Conservation (phyloP, 1,140 invertebrate genomes). For the Steinernema khuongi region DNA sequence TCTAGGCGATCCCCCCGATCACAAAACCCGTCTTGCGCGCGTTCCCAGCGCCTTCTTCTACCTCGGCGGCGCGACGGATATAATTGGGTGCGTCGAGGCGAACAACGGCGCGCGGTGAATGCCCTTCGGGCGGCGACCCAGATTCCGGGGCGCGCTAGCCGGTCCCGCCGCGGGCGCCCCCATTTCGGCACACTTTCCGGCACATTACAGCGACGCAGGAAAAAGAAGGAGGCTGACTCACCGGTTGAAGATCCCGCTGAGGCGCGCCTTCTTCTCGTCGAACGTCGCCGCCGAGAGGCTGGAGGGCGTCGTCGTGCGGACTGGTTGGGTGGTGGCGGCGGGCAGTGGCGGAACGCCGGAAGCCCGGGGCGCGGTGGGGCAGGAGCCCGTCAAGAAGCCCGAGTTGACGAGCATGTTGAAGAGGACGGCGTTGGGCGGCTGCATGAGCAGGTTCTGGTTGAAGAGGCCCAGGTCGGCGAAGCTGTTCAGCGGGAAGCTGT, state of each 20-base stretch:
- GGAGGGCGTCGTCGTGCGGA: constrained; percentile 8
- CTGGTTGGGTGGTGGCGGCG: not conserved
- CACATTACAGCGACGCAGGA: constrained; percentile 6
- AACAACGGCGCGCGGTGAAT: constrained; percentile 16
- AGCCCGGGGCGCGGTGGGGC: not conserved
- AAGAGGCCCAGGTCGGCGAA: not conserved
- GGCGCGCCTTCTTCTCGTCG: constrained; percentile 10
- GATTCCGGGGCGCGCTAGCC: constrained; percentile 11
- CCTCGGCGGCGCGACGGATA: constrained; percentile 5
- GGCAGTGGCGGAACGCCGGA: not conserved
- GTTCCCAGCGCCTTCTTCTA: not conserved
- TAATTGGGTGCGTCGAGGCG: constrained; percentile 6
- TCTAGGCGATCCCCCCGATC: constrained; percentile 9
- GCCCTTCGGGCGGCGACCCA: constrained; percentile 15
- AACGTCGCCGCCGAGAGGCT: not conserved
- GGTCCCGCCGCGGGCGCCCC: not conserved
- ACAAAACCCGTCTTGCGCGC: constrained; percentile 5
- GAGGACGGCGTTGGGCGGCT: not conserved
- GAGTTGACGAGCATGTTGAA: not conserved
- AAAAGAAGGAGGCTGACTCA: constrained; percentile 2
- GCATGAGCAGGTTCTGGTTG: constrained; percentile 1
- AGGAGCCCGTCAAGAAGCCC: not conserved
- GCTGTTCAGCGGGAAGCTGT: not conserved
- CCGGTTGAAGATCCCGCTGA: not conserved
- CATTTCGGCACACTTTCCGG: constrained; percentile 11